phyloP scores from a whole-genome alignment of 1,140 invertebrate genomes.

The Parasteatoda tepidariorum region DNA sequence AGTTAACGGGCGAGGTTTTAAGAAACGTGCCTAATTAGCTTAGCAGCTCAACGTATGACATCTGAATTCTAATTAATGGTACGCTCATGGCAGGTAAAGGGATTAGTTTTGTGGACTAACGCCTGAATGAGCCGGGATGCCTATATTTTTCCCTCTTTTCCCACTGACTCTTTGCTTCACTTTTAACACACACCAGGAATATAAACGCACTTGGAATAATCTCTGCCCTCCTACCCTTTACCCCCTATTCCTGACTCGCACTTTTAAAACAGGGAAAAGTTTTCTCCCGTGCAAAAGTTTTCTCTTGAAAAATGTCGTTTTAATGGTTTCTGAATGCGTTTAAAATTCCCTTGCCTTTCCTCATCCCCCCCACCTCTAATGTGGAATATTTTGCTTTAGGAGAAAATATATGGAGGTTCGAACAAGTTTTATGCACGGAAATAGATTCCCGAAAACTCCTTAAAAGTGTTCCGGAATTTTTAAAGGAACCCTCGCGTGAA shows the following conservation, averaged over 20 bases:
- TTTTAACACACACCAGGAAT: neutral
- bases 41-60: constrained; percentile 36
- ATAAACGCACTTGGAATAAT: neutral
- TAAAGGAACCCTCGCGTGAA: neutral
- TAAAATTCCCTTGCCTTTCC: constrained; percentile 17
- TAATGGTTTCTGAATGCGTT: constrained; percentile 34
- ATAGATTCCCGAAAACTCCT: neutral
- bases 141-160: neutral
- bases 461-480: neutral
- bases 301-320: constrained; percentile 57
- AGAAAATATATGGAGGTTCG: neutral
- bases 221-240: neutral
- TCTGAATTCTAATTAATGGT: constrained; percentile 59
- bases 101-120: constrained; percentile 41
- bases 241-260: neutral
- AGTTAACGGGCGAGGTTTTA: constrained; percentile 15
- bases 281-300: constrained; percentile 34
- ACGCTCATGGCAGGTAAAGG: constrained; percentile 52
- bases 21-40: constrained; percentile 52
- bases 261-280: constrained; percentile 48
- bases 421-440: neutral
- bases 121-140: constrained; percentile 26
- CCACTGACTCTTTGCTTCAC: constrained; percentile 21
- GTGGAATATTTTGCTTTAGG: neutral
- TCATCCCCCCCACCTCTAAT: neutral